Evolutionary conservation across 2,113 vertebrate genomes (phyloP).

Genomic region (Acrocephalus arundinaceus): DNA sequence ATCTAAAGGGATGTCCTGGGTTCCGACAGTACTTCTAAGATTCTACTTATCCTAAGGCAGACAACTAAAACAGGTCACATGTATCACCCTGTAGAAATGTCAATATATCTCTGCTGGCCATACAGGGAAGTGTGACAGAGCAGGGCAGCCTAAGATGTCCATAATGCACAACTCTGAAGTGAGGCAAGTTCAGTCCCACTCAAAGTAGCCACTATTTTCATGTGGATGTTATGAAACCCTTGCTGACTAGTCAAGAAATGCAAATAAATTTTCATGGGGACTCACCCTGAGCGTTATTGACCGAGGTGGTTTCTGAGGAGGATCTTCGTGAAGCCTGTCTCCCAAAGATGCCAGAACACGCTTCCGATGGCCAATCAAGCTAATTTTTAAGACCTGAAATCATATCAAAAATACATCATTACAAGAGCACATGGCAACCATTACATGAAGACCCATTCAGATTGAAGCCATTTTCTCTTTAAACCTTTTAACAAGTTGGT

Average conservation of each 20-base stretch:
- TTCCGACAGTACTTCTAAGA: not conserved
- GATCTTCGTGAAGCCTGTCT: conserved; percentile 94
- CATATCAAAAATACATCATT: not conserved
- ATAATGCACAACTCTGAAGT: not conserved
- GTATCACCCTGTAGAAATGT: not conserved
- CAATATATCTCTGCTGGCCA: not conserved
- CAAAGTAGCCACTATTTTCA: not conserved
- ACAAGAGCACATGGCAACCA: not conserved
- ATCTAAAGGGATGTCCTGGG: too few relatives aligned
- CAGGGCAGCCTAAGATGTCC: not conserved
- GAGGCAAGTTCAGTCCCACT: not conserved
- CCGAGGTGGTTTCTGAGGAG: conserved; percentile 92
- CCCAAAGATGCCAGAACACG: conserved; percentile 93
- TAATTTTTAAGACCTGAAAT: conserved; percentile 94
- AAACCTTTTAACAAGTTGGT: not conserved
- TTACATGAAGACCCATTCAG: not conserved
- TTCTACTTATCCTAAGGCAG: not conserved
- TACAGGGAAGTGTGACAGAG: fast-evolving
- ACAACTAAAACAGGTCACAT: not conserved
- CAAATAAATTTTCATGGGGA: not conserved
- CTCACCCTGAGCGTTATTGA: conserved; percentile 95
- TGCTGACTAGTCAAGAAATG: not conserved
- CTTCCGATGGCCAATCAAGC: conserved; percentile 93
- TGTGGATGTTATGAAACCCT: not conserved
- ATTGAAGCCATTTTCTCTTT: not conserved